Evolutionary conservation across 2,797 vertebrate species (phyloP).

Genomic region (Parotocinclus haroldoi): DNA sequence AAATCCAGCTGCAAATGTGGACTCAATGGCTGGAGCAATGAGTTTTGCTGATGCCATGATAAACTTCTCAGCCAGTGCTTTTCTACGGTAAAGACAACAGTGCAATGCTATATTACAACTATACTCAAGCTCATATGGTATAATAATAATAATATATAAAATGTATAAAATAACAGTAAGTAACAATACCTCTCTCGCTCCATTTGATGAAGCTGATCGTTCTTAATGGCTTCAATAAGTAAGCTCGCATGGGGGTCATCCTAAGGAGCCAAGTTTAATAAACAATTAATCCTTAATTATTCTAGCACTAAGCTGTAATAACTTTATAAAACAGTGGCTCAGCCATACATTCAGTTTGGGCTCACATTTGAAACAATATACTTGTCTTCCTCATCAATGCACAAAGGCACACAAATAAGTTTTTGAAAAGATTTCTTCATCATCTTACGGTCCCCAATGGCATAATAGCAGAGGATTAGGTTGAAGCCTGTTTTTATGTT

Average conservation of each 20-base stretch:
- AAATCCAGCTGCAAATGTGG: conserved; percentile 88
- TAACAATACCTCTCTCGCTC: conserved; percentile 81
- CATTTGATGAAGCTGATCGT: conserved; percentile 88
- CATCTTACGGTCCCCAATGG: conserved; percentile 83
- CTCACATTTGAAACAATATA: conserved; percentile 85
- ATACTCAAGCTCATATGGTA: no score
- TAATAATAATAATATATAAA: background rate
- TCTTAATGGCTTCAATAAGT: conserved; percentile 91
- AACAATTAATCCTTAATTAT: no score
- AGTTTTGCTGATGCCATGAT: conserved; percentile 97
- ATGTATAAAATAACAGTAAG: background rate
- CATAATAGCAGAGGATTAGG: conserved; percentile 90
- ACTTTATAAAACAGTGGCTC: no score
- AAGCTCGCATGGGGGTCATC: conserved; percentile 85
- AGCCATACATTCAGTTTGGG: conserved; percentile 13
- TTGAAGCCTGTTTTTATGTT: conserved; percentile 91
- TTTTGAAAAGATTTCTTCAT: conserved; percentile 98
- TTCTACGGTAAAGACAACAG: conserved; percentile 65
- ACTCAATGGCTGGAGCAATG: conserved; percentile 90
- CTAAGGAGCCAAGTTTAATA: conserved; percentile 58
- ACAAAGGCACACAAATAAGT: conserved; percentile 84
- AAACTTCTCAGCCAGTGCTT: conserved; percentile 88
- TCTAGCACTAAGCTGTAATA: no score
- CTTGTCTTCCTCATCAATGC: conserved; percentile 90
- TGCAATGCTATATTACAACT: background rate